These are phyloP conservation scores for Zaprionus capensis DNA, from an alignment of 1,140 invertebrate species.

Conservation along the genomic window DNA sequence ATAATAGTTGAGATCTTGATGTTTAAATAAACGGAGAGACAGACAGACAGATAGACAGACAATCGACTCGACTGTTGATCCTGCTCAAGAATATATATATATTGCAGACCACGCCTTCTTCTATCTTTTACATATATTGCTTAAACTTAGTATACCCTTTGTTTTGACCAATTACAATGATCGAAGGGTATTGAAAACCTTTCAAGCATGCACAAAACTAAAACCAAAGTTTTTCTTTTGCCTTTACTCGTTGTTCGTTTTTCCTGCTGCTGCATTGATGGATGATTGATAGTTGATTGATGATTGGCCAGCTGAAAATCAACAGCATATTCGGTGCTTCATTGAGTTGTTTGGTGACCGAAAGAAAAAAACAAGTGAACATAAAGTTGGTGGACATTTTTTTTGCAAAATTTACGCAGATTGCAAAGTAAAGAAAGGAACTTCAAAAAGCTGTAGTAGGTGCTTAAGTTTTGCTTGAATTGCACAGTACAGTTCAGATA, in stretches of 20 bases:
- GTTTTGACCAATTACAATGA: no score
- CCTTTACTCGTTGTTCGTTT: not conserved
- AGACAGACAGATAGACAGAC: no score
- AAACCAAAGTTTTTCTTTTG: not conserved
- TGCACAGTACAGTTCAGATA: no score
- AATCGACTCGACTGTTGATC: no score
- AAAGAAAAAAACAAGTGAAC: not conserved
- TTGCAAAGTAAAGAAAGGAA: no score
- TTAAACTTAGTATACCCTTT: no score
- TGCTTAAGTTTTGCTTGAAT: not conserved
- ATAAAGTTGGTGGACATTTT: not conserved
- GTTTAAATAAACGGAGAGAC: no score
- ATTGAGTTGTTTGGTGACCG: not conserved
- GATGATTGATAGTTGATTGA: slow-evolving; percentile 2
- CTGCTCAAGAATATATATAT: no score
- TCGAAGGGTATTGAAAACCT: not conserved
- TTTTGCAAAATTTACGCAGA: not conserved
- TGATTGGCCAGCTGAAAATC: not conserved
- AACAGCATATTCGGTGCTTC: slow-evolving; percentile 3
- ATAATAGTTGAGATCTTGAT: no score
- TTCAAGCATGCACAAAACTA: not conserved
- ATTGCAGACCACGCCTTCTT: no score
- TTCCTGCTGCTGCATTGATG: not conserved
- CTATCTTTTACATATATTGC: no score
- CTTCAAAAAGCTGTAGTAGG: no score